Evolutionary conservation across 2,888 invertebrate genomes (phyloP).

Genomic region (Eulithis testata): DNA sequence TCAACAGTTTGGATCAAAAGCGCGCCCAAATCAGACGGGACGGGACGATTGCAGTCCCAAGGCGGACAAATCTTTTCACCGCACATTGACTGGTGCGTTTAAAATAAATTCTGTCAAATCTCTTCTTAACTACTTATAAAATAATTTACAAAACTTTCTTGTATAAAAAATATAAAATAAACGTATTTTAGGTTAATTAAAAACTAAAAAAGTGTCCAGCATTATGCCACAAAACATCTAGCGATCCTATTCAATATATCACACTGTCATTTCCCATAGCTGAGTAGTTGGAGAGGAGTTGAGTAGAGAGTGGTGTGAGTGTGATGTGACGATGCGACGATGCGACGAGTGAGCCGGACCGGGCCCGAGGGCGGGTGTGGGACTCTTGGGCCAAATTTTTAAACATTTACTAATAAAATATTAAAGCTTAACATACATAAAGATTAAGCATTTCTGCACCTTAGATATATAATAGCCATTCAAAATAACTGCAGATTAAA

Average conservation of each 20-base stretch:
- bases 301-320: slow-evolving; percentile 39
- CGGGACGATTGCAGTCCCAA: slow-evolving; percentile 36
- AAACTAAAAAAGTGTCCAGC: slow-evolving; percentile 64
- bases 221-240: slow-evolving; percentile 73
- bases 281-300: slow-evolving; percentile 47
- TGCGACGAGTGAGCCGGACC: slow-evolving; percentile 38
- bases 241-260: slow-evolving; percentile 78
- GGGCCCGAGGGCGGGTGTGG: slow-evolving; percentile 56
- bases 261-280: slow-evolving; percentile 70
- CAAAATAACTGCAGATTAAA: slow-evolving; percentile 84
- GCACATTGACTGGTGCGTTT: slow-evolving; percentile 63
- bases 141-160: slow-evolving; percentile 77
- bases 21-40: slow-evolving; percentile 48
- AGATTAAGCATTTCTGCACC: slow-evolving; percentile 85
- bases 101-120: slow-evolving; percentile 59
- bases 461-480: slow-evolving; percentile 84
- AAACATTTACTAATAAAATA: slow-evolving; percentile 85
- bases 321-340: slow-evolving; percentile 22
- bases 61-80: slow-evolving; percentile 44
- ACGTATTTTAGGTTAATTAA: slow-evolving; percentile 63
- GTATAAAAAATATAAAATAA: slow-evolving; percentile 81
- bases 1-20: slow-evolving; percentile 56
- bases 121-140: slow-evolving; percentile 68
- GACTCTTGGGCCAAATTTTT: slow-evolving; percentile 72
- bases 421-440: slow-evolving; percentile 85